Evolutionary conservation across 2,113 vertebrate genomes (phyloP), one percentile per base, ranked within the genome.

Genomic region (Datnioides undecimradiatus): DNA sequence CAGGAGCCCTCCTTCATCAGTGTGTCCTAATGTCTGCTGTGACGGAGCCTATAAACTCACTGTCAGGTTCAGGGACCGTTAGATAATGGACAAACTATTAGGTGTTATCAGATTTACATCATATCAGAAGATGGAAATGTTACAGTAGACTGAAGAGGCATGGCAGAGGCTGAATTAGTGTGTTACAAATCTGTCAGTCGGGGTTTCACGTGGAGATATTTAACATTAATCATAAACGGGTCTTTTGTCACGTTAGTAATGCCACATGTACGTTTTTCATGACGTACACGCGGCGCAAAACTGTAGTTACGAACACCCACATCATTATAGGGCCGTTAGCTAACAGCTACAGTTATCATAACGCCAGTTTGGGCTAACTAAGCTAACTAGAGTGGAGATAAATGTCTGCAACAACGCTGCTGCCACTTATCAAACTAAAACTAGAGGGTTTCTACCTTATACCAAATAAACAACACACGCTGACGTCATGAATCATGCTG

Each of bases 391-490:
- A 40, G 1, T 13, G 19, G 2, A 11, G 6, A 1, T 12, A 9
- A 45, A 40, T 8, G 11, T 14, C n/a, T n/a, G n/a, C 33, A 45
- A 60, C 7, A 33, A 25, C 19, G 6, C 13, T 11, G 8, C 6
- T 74, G 13, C 3, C 21, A 46, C n/a, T 27, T 14, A 5, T 17
- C n/a, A 27, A 16, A 8, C 36, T 21, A 9, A 5, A 5, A 11
- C 6, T 4, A 33, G 3, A n/a, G 7, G 0, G 8, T 41, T 55
- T 23, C 5, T 7, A 10, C 5, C 6, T 1, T 0, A 14, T 5
- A 54, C 4, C 12, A 34, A 52, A 58, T 23, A 75, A 16, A 59
- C 51, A 62, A 62, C n/a, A 34, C 25, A 59, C 23, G 36, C 19
- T 1, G 8, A 59, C 48, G 16, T 52, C n/a, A 45, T 0, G 21